Evolutionary conservation across 1,140 invertebrate species (phyloP).

Genomic region (Olivierus martensii): DNA sequence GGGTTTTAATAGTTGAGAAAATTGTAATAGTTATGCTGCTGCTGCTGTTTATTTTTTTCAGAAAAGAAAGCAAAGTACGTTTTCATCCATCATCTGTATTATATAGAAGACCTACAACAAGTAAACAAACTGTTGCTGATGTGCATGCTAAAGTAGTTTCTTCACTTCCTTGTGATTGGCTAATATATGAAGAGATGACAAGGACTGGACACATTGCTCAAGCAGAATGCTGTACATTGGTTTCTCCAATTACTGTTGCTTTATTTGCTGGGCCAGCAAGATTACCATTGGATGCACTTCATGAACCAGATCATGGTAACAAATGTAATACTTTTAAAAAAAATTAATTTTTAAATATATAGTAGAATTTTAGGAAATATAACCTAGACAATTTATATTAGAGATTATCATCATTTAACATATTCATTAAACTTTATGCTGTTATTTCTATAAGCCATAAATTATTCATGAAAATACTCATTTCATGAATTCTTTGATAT

Average conservation of each 20-base stretch:
- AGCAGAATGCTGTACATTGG: constrained; percentile 56
- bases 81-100: constrained; percentile 62
- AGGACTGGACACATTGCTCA: constrained; percentile 46
- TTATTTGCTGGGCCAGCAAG: constrained; percentile 57
- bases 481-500: too few relatives aligned
- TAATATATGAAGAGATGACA: constrained; percentile 70
- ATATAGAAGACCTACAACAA: constrained; percentile 32
- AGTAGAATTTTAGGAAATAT: too few relatives aligned
- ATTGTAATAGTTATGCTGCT: too few relatives aligned
- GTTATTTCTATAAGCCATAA: too few relatives aligned
- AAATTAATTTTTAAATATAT: too few relatives aligned
- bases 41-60: too few relatives aligned
- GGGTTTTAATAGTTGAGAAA: too few relatives aligned
- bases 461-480: too few relatives aligned
- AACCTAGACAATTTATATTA: too few relatives aligned
- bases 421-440: too few relatives aligned
- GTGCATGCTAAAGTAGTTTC: constrained; percentile 30
- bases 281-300: constrained; percentile 45
- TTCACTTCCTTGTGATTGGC: constrained; percentile 57
- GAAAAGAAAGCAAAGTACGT: constrained; percentile 54
- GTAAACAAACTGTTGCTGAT: constrained; percentile 27
- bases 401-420: too few relatives aligned
- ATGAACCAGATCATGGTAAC: constrained; percentile 37
- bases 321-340: too few relatives aligned
- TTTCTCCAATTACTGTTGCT: constrained; percentile 63